phyloP scores from a whole-genome alignment of 2,888 invertebrate genomes.

The Petrophora chlorosata region DNA sequence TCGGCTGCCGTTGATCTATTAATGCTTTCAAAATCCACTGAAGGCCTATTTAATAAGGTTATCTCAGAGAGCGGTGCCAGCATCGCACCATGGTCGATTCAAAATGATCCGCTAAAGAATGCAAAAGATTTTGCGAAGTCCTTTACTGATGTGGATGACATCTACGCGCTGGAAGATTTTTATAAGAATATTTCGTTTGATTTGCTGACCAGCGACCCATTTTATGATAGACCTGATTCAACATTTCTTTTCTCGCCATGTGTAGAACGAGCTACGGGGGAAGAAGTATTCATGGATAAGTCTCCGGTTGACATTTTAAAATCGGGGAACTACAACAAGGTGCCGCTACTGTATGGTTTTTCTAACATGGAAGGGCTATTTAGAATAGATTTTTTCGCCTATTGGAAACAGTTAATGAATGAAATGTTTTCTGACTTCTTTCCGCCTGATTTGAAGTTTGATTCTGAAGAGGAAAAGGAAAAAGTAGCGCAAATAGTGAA shows the following conservation, averaged over 20 bases:
- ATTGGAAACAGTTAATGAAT: slow-evolving; percentile 41
- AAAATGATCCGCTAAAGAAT: slow-evolving; percentile 49
- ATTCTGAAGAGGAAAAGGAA: slow-evolving; percentile 39
- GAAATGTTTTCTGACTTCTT: slow-evolving; percentile 54
- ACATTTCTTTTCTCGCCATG: slow-evolving; percentile 6
- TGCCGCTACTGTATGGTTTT: slow-evolving; percentile 38
- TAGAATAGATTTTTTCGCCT: slow-evolving; percentile 32
- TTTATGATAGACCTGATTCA: slow-evolving; percentile 23
- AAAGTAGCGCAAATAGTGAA: slow-evolving; percentile 42
- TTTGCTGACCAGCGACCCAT: slow-evolving; percentile 32
- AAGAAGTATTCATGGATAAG: slow-evolving; percentile 37
- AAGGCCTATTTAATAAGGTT: slow-evolving; percentile 54
- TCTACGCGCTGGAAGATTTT: slow-evolving; percentile 51
- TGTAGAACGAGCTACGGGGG: slow-evolving; percentile 1
- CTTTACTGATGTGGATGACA: slow-evolving; percentile 44
- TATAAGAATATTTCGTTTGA: slow-evolving; percentile 47
- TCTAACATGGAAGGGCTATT: slow-evolving; percentile 47
- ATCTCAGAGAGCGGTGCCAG: slow-evolving; percentile 55
- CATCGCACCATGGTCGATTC: slow-evolving; percentile 39
- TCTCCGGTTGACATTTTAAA: slow-evolving; percentile 43
- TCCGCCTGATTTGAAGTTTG: slow-evolving; percentile 50
- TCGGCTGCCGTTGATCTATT: slow-evolving; percentile 49
- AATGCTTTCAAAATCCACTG: slow-evolving; percentile 45
- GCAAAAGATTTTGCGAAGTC: slow-evolving; percentile 45
- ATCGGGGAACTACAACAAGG: slow-evolving; percentile 34